Percentiles rank a stretch among this genome's conserved stretches.
Conservation (phyloP, 1,140 invertebrate species). For the Thaumatotibia leucotreta region DNA sequence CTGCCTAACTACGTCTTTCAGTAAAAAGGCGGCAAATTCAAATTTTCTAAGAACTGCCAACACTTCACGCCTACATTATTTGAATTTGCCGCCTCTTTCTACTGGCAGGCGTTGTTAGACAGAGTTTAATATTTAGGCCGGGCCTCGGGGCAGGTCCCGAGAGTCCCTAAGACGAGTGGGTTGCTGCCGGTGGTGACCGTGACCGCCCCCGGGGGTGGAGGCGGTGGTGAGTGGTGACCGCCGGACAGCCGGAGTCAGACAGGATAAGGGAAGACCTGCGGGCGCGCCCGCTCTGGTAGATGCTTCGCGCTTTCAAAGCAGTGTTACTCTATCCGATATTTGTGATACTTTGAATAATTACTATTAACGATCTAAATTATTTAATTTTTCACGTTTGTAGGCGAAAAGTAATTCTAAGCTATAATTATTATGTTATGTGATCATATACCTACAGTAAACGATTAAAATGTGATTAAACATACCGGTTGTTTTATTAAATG, state of each 20-base stretch:
- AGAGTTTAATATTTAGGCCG: background rate
- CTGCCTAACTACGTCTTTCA: no score
- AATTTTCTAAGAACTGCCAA: no score
- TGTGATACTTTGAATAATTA: slow-evolving; percentile 75
- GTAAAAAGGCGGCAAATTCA: no score
- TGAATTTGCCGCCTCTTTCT: no score
- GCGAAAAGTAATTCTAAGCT: slow-evolving; percentile 58
- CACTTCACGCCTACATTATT: no score
- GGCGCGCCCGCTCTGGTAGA: slow-evolving; percentile 41
- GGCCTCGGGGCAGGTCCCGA: background rate
- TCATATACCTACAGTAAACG: slow-evolving; percentile 52
- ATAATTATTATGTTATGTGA: slow-evolving; percentile 57
- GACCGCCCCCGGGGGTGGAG: background rate
- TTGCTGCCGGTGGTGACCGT: background rate
- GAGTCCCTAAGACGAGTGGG: background rate
- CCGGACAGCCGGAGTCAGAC: no score
- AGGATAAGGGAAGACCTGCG: background rate
- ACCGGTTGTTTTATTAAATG: slow-evolving; percentile 27
- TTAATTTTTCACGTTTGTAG: slow-evolving; percentile 75
- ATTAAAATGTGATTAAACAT: slow-evolving; percentile 67
- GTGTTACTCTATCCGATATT: slow-evolving; percentile 69
- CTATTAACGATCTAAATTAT: slow-evolving; percentile 74
- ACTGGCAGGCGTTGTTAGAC: no score
- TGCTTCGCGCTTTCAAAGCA: slow-evolving; percentile 66
- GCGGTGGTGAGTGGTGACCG: no score